Base-by-base conservation (phyloP, 2,113 vertebrate genomes). In the Cariama cristata region DNA sequence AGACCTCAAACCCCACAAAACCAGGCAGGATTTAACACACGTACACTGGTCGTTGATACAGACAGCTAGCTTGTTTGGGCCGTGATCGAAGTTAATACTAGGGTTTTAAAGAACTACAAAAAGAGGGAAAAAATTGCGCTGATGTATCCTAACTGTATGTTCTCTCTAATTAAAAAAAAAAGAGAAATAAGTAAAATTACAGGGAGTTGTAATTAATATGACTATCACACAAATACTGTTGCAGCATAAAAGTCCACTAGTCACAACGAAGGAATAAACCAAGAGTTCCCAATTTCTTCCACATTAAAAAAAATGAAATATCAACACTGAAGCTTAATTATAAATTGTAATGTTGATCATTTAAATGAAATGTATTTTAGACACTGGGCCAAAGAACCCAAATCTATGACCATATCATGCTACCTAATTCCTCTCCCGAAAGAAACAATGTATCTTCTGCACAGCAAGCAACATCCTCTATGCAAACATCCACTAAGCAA, bases 21-120 rank as follows among this genome's bases (percentile, higher is more conserved):
- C 12, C 9, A 53, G 4, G 3, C 16, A 66, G 33, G 24, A 87
- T 28, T 80, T 64, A 80, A 87, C 9, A 47, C 30, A 47, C 1
- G 1, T 8, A 52, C 2, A 8, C 1, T 0, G 0, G 14, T 22
- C 18, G 30, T 1, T 23, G 27, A 71, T 13, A 79, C 3, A 50
- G 32, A 24, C 20, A 64, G 13, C 10, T 11, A 35, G 9, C 4
- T 93, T 44, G 56, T 44, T 9, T 55, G 28, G 5, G 24, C 32
- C 17, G n/a, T 66, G 24, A 86, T 12, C 35, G 13, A 73, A 76
- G 27, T 52, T 66, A 66, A 7, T 26, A 58, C 3, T 32, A 7
- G 4, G 6, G 8, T 38, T 66, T 83, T n/a, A 42, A 92, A 90
- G 15, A 83, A 60, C 5, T 11, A 50, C 22, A 79, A 35, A 0